A percentile compares a stretch with the other conserved stretches of the same genome.
phyloP scores from a whole-genome alignment of 1,140 invertebrate genomes.

The Drosophila oshimai region DNA sequence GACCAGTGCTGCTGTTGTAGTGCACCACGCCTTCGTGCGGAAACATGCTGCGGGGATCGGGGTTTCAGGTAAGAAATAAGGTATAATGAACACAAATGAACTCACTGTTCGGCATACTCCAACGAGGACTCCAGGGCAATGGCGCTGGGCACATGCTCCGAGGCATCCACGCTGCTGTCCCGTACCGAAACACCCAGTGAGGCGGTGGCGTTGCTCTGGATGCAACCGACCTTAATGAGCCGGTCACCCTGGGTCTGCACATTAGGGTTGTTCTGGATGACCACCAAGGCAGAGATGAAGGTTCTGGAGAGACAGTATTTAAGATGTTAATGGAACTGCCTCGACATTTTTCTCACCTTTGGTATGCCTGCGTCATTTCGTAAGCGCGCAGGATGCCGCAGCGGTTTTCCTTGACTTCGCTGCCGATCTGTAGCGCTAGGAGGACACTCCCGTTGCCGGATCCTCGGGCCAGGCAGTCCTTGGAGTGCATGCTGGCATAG shows the following conservation, averaged over 20 bases:
- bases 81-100: no score
- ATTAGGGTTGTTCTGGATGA: conserved; percentile 87
- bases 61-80: no score
- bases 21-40: conserved; percentile 57
- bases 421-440: conserved; percentile 67
- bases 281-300: conserved; percentile 85
- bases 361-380: conserved; percentile 69
- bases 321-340: conserved; percentile 35
- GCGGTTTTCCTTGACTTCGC: conserved; percentile 72
- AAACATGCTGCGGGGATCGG: conserved; percentile 33
- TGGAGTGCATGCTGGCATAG: conserved; percentile 86
- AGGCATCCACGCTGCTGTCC: conserved; percentile 37
- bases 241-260: conserved; percentile 87
- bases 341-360: conserved; percentile 42
- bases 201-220: conserved; percentile 77
- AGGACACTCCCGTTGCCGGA: conserved; percentile 65
- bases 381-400: conserved; percentile 77
- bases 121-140: conserved; percentile 74
- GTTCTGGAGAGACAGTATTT: conserved; percentile 76
- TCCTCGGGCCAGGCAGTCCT: conserved; percentile 84
- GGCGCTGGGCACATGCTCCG: conserved; percentile 64
- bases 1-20: conserved; percentile 55
- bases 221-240: conserved; percentile 86
- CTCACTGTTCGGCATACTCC: conserved; percentile 69
- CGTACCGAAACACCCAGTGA: conserved; percentile 8